Conservation (phyloP, 2,888 invertebrate genomes). For the Pristionchus mayeri region DNA sequence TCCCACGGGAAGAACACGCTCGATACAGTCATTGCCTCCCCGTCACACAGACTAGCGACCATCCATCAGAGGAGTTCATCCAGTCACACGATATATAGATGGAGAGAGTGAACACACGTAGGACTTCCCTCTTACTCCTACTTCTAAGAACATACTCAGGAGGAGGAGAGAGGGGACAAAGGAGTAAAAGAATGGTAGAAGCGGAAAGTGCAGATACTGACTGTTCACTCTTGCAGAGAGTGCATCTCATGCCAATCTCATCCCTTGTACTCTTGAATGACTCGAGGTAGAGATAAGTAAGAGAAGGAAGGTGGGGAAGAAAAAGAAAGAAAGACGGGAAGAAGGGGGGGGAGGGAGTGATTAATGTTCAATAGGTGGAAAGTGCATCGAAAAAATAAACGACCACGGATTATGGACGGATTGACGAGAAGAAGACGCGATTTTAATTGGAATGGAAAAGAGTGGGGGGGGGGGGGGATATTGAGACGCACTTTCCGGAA, state of each 20-base stretch:
- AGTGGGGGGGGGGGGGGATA: not conserved
- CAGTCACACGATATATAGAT: constrained; percentile 10
- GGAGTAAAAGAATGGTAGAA: too few relatives aligned
- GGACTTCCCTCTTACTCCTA: constrained; percentile 1
- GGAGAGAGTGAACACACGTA: not conserved
- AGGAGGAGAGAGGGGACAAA: not conserved
- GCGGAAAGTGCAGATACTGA: not conserved
- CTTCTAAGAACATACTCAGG: not conserved
- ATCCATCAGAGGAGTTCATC: not conserved
- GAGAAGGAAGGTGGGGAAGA: not conserved
- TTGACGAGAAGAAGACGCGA: not conserved
- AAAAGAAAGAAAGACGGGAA: not conserved
- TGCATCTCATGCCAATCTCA: constrained; percentile 24
- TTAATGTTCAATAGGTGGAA: not conserved
- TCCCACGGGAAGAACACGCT: not conserved
- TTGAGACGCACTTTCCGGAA: not conserved
- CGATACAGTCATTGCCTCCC: not conserved
- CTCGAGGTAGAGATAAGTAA: not conserved
- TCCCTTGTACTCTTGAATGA: constrained; percentile 25
- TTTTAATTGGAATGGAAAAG: not conserved
- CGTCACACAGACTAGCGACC: not conserved
- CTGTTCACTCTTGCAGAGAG: constrained; percentile 26
- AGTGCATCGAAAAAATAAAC: not conserved
- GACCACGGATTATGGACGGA: not conserved
- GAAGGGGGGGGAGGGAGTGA: not conserved